Conservation (phyloP, 2,888 invertebrate genomes). For the Eucera pruinosa region DNA sequence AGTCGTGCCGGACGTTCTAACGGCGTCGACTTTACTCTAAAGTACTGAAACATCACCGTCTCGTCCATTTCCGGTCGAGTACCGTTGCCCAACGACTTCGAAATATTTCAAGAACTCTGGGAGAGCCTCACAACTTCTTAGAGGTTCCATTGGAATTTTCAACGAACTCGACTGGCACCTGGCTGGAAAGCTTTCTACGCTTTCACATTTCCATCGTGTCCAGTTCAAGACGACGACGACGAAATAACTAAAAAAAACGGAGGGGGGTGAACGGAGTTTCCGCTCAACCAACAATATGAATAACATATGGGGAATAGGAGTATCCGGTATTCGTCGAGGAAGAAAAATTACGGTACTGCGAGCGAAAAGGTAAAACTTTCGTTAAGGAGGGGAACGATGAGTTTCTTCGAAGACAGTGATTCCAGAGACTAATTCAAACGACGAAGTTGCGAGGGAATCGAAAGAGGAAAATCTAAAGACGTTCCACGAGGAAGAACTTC, state of each 20-base stretch:
- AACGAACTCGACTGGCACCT: slow-evolving; percentile 23
- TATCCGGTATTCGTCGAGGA: slow-evolving; percentile 32
- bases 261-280: slow-evolving; percentile 61
- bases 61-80: slow-evolving; percentile 39
- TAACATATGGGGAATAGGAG: background rate
- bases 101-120: background rate
- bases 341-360: background rate
- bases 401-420: background rate
- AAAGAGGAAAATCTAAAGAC: background rate
- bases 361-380: background rate
- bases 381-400: background rate
- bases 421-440: background rate
- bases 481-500: background rate
- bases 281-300: slow-evolving; percentile 29
- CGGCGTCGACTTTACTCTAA: slow-evolving; percentile 80
- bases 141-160: background rate
- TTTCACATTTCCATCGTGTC: slow-evolving; percentile 28
- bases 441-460: background rate
- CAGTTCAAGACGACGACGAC: slow-evolving; percentile 30
- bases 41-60: background rate
- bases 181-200: slow-evolving; percentile 12
- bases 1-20: slow-evolving; percentile 81
- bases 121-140: background rate
- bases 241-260: slow-evolving; percentile 54
- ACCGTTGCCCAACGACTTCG: background rate